Evolutionary conservation across 1,140 invertebrate species (phyloP).

Genomic region (Temnothorax longispinosus): DNA sequence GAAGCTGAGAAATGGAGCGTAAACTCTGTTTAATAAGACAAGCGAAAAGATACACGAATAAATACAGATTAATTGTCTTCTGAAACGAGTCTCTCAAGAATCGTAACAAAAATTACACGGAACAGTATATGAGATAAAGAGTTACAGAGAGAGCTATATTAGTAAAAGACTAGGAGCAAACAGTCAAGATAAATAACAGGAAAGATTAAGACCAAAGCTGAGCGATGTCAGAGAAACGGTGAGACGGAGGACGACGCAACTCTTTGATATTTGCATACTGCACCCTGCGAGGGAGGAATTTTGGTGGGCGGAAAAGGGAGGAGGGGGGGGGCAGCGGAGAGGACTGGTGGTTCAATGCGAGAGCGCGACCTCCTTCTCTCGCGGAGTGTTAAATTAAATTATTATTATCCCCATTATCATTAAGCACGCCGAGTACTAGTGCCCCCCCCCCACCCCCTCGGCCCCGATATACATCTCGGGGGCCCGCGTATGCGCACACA

Average conservation of each 20-base stretch:
- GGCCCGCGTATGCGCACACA: background rate
- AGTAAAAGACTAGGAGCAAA: conserved; percentile 34
- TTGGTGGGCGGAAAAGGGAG: background rate
- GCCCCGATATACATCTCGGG: conserved; percentile 10
- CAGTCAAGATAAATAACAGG: conserved; percentile 53
- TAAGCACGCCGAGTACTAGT: conserved; percentile 41
- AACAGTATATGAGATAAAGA: background rate
- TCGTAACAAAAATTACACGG: conserved; percentile 47
- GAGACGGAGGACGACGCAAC: background rate
- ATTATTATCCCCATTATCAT: conserved; percentile 73
- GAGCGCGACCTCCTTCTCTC: conserved; percentile 68
- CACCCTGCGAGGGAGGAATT: conserved; percentile 42
- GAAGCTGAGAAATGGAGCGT: background rate
- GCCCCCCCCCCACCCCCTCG: background rate
- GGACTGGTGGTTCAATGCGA: conserved; percentile 48
- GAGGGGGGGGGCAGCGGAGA: background rate
- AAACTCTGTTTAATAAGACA: conserved; percentile 3
- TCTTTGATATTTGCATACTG: conserved; percentile 72
- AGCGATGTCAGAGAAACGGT: background rate
- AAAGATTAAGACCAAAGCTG: conserved; percentile 30
- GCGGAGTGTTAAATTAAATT: conserved; percentile 71
- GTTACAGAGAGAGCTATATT: background rate
- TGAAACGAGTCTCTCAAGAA: conserved; percentile 28
- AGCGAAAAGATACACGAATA: conserved; percentile 20
- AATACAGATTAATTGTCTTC: conserved; percentile 31